Percentiles rank a stretch among this genome's conserved stretches.
Evolutionary conservation across 2,797 vertebrate genomes (phyloP).

Genomic region (Champsocephalus gunnari): DNA sequence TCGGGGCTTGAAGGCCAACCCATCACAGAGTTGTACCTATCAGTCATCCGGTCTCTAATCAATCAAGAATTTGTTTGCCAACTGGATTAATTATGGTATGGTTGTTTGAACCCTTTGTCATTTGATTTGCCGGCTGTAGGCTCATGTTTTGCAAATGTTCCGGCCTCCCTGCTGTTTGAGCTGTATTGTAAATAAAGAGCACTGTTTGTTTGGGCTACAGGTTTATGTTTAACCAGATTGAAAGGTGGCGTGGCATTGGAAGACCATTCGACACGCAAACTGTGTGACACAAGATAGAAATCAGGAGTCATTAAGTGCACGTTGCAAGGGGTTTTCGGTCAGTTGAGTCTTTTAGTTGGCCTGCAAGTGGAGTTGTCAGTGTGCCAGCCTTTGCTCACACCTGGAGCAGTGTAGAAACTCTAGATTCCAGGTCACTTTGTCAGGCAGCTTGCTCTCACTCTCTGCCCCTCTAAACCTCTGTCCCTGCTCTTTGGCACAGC

Average conservation of each 20-base stretch:
- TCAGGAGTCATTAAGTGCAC: not conserved
- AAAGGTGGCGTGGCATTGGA: conserved; percentile 17
- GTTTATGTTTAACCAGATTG: conserved; percentile 54
- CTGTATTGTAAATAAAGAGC: conserved; percentile 50
- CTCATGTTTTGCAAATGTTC: conserved; percentile 17
- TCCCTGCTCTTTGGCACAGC: conserved; percentile 55
- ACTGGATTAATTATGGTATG: conserved; percentile 6
- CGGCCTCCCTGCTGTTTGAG: conserved; percentile 17
- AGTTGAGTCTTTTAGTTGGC: not conserved
- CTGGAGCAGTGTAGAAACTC: not conserved
- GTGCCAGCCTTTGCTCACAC: conserved; percentile 13
- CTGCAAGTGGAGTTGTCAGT: not conserved
- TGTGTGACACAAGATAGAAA: not conserved
- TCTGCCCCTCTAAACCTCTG: conserved; percentile 51
- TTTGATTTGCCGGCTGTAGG: conserved; percentile 14
- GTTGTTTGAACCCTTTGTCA: conserved; percentile 16
- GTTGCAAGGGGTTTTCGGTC: not conserved
- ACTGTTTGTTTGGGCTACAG: conserved; percentile 51
- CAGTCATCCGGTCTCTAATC: conserved; percentile 11
- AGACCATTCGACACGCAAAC: not conserved
- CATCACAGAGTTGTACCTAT: not conserved
- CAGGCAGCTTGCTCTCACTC: conserved; percentile 36
- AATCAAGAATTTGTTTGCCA: not conserved
- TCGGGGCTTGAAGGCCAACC: not conserved
- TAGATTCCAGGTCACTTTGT: conserved; percentile 66